Conservation (phyloP, 2,888 invertebrate genomes). For the Caenorhabditis parvicauda region DNA sequence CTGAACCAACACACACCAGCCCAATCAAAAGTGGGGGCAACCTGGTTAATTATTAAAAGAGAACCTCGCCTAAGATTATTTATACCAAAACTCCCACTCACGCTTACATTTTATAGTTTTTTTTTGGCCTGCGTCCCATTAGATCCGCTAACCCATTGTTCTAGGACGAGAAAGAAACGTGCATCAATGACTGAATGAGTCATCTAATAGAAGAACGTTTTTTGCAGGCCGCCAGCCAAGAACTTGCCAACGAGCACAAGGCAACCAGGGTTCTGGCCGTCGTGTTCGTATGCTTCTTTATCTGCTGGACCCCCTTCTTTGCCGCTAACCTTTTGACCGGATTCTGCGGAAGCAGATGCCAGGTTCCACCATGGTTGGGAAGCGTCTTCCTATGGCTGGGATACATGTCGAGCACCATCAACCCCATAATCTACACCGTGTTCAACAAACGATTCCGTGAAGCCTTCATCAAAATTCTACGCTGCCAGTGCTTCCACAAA, state of each 20-base stretch:
- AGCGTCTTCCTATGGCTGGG: conserved; percentile 86
- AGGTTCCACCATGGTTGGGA: conserved; percentile 64
- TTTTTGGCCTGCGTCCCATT: too few species aligned
- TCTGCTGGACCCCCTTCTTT: conserved; percentile 93
- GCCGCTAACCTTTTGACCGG: conserved; percentile 82
- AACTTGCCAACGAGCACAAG: conserved; percentile 74
- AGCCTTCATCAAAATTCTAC: conserved; percentile 55
- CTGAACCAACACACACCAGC: too few species aligned
- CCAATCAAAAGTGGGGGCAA: too few species aligned
- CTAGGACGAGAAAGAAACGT: too few species aligned
- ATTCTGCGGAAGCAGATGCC: conserved; percentile 69
- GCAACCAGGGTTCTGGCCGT: conserved; percentile 92
- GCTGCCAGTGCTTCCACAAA: conserved; percentile 49
- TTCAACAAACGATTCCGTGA: conserved; percentile 86
- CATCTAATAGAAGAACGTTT: too few species aligned
- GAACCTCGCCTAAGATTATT: too few species aligned
- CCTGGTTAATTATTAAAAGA: too few species aligned
- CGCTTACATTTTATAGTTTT: too few species aligned
- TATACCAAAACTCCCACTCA: too few species aligned
- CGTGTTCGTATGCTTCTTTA: conserved; percentile 89
- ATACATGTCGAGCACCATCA: conserved; percentile 89
- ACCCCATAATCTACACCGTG: conserved; percentile 91
- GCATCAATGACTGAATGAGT: too few species aligned
- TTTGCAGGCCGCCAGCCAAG: conserved; percentile 46
- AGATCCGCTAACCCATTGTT: too few species aligned